phyloP scores from a whole-genome alignment of 2,888 invertebrate genomes.

The Lasioglossum lativentre region DNA sequence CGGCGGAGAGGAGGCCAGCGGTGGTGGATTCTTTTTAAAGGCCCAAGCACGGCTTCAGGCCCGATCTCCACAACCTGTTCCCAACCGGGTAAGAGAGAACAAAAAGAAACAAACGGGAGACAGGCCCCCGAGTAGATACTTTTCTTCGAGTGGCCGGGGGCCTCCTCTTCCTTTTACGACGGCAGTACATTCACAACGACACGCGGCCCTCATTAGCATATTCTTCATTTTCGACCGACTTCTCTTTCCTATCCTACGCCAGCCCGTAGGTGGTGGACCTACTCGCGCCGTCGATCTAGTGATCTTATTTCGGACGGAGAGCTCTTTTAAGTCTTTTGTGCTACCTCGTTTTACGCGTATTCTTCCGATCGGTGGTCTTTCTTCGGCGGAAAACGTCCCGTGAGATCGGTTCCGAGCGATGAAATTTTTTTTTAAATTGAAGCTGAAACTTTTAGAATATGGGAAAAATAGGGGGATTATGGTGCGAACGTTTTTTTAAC shows the following conservation, averaged over 20 bases:
- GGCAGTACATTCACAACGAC: constrained; percentile 39
- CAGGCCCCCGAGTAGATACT: constrained; percentile 5
- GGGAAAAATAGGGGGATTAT: too few species aligned
- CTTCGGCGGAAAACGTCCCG: background rate
- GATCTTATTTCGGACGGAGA: background rate
- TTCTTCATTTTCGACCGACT: constrained; percentile 58
- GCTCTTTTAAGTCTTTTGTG: background rate
- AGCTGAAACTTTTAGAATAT: too few species aligned
- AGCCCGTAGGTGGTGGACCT: constrained; percentile 26
- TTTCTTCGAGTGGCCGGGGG: constrained; percentile 17
- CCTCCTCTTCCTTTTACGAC: constrained; percentile 55
- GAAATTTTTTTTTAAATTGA: too few species aligned
- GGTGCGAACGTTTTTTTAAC: too few species aligned
- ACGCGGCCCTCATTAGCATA: constrained; percentile 54
- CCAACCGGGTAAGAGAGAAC: background rate
- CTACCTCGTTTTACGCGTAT: background rate
- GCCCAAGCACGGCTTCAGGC: background rate
- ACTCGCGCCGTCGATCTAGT: too few species aligned
- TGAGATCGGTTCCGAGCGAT: background rate
- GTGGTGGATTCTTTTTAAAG: constrained; percentile 3
- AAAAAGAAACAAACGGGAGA: background rate
- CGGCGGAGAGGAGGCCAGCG: background rate
- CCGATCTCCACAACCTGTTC: constrained; percentile 12
- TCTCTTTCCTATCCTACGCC: constrained; percentile 14
- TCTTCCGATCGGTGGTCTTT: background rate